Base-by-base conservation (phyloP, 2,113 vertebrate genomes). In the Mesitornis unicolor region DNA sequence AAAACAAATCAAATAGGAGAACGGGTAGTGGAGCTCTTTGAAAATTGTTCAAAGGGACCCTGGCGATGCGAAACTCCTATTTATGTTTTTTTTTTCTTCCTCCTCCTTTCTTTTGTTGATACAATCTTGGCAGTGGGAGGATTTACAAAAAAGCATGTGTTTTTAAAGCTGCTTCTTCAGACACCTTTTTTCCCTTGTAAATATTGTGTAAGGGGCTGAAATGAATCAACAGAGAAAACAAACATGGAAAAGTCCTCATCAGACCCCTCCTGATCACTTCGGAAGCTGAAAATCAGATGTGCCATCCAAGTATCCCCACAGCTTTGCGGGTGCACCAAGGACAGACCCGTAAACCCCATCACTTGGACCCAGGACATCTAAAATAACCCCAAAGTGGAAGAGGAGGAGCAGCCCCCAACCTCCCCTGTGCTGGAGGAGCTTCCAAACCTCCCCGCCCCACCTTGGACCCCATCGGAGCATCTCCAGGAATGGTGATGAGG, bases 91-190 rank as follows among this genome's bases (percentile, higher is more conserved):
- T 84, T 84, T 70, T 68, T 56, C 73, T 90, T 68, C 91, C 90
- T 92, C 90, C 95, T 95, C 95, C 70, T 82, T 80, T 91, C 75
- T 89, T 94, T 76, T 97, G 94, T 93, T 92, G 86, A 96, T 95
- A 95, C 83, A 35, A 92, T 94, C 90, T 95, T 88, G 80, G 92
- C 88, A 90, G 95, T 91, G 90, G 95, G 95, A 96, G 90, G 91
- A 84, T 96, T 93, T 95, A 86, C 85, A 96, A 7, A 93, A 90
- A 90, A 24, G 85, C 73, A 5, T 54, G 68, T 88, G 86, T 92
- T 83, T 83, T 48, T 89, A 83, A 56, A 91, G 86, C 88, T 83
- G 85, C 93, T 81, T 38, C 85, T 71, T 89, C 90, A 96, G 85
- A 93, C n/a, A 75, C 64, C 43, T 93, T 86, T 89, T 53, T 75